Evolutionary conservation across 2,888 invertebrate species (phyloP).

Genomic region (Ophion ventricosus): DNA sequence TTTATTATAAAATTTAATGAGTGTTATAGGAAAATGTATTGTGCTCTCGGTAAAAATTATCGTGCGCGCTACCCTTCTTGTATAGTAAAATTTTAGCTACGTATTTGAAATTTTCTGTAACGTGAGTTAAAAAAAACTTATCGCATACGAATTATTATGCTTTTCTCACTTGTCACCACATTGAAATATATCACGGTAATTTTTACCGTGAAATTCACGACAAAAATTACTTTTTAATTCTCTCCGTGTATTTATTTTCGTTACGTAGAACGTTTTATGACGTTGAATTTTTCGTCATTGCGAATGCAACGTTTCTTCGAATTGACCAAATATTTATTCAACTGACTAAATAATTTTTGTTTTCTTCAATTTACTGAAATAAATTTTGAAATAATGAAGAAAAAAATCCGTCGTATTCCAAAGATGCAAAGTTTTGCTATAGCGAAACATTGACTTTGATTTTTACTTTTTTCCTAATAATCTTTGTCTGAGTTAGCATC

Average conservation of each 20-base stretch:
- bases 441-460: conserved; percentile 1
- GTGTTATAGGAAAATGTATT: no score
- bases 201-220: no score
- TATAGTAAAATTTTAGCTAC: no score
- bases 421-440: conserved; percentile 13
- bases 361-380: background rate
- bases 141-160: no score
- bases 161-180: no score
- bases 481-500: conserved; percentile 66
- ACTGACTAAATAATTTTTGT: conserved; percentile 43
- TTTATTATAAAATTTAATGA: no score
- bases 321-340: conserved; percentile 6
- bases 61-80: no score
- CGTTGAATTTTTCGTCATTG: background rate
- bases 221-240: no score
- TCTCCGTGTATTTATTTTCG: conserved; percentile 17
- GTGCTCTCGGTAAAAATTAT: no score
- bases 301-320: background rate
- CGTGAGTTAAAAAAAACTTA: no score
- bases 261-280: background rate
- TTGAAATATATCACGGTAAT: no score
- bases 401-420: background rate
- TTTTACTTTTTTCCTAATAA: conserved; percentile 35
- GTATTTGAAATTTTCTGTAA: no score
- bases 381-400: background rate